A percentile compares a stretch with the other conserved stretches of the same genome.
Evolutionary conservation across 1,140 invertebrate genomes (phyloP).

Genomic region (Dendroctonus valens): DNA sequence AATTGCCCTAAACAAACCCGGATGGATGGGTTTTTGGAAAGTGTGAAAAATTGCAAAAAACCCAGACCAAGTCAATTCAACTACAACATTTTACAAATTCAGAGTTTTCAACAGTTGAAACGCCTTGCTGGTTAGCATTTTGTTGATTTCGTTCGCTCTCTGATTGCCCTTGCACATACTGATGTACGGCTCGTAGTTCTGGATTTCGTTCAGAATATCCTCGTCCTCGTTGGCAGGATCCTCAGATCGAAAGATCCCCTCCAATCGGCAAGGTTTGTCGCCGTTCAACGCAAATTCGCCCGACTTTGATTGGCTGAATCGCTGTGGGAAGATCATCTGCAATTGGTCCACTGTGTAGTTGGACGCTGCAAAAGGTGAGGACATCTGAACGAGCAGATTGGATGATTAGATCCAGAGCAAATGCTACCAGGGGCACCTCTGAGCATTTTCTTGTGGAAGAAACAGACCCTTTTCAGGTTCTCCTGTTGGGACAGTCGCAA

Average conservation of each 20-base stretch:
- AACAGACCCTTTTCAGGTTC: slow-evolving; percentile 49
- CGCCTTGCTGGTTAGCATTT: slow-evolving; percentile 60
- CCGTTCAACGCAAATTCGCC: slow-evolving; percentile 17
- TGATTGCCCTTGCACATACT: slow-evolving; percentile 57
- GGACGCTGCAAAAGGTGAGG: slow-evolving; percentile 54
- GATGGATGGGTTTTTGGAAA: no score
- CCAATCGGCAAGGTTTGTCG: slow-evolving; percentile 19
- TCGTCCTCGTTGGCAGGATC: slow-evolving; percentile 29
- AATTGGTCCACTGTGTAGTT: slow-evolving; percentile 54
- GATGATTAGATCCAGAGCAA: no score
- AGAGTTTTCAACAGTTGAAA: slow-evolving; percentile 59
- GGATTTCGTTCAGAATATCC: slow-evolving; percentile 47
- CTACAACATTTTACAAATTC: slow-evolving; percentile 50
- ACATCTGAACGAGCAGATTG: slow-evolving; percentile 47
- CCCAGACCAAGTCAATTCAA: no score
- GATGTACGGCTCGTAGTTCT: slow-evolving; percentile 52
- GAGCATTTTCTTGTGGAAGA: slow-evolving; percentile 54
- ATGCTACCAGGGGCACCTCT: slow-evolving; percentile 49
- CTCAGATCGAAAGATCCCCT: slow-evolving; percentile 9
- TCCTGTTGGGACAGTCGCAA: slow-evolving; percentile 46
- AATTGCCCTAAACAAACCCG: no score
- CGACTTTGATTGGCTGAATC: slow-evolving; percentile 43
- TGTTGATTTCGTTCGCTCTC: slow-evolving; percentile 62
- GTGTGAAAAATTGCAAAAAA: no score
- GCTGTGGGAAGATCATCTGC: slow-evolving; percentile 53